Evolutionary conservation across 2,113 vertebrate genomes (phyloP).

Genomic region (Sarotherodon lohbergeri): DNA sequence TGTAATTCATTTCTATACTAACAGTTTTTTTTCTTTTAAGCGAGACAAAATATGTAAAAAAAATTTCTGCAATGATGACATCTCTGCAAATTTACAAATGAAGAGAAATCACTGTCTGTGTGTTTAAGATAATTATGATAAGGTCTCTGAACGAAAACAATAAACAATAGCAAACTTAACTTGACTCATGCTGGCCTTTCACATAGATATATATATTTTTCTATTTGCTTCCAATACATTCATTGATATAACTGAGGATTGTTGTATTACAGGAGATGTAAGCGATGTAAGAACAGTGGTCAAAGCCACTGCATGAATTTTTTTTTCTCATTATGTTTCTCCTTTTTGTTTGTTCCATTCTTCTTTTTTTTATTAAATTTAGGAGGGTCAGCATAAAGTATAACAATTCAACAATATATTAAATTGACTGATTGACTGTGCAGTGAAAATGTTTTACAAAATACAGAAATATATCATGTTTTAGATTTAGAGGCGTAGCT

Average conservation of each 20-base stretch:
- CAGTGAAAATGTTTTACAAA: constrained; percentile 91
- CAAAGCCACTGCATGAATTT: constrained; percentile 88
- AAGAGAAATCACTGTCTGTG: too few relatives aligned
- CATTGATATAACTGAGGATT: constrained; percentile 95
- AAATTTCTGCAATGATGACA: not conserved
- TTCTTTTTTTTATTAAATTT: constrained; percentile 52
- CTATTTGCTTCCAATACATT: constrained; percentile 90
- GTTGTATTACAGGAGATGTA: constrained; percentile 37
- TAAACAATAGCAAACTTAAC: not conserved
- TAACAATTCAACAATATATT: constrained; percentile 83
- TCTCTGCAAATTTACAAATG: not conserved
- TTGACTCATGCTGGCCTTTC: constrained; percentile 75
- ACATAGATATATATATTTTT: constrained; percentile 74
- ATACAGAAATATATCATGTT: constrained; percentile 85
- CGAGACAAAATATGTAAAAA: not conserved
- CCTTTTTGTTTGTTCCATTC: constrained; percentile 75
- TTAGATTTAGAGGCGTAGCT: constrained; percentile 91
- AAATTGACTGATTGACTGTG: constrained; percentile 84
- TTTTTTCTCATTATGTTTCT: constrained; percentile 64
- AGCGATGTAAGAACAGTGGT: constrained; percentile 80
- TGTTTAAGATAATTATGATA: not conserved
- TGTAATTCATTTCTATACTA: not conserved
- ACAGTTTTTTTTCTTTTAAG: not conserved
- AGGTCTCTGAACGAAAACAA: not conserved
- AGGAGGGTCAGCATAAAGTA: constrained; percentile 72